phyloP scores from a whole-genome alignment of 2,797 vertebrate genomes.

The Gila robusta region DNA sequence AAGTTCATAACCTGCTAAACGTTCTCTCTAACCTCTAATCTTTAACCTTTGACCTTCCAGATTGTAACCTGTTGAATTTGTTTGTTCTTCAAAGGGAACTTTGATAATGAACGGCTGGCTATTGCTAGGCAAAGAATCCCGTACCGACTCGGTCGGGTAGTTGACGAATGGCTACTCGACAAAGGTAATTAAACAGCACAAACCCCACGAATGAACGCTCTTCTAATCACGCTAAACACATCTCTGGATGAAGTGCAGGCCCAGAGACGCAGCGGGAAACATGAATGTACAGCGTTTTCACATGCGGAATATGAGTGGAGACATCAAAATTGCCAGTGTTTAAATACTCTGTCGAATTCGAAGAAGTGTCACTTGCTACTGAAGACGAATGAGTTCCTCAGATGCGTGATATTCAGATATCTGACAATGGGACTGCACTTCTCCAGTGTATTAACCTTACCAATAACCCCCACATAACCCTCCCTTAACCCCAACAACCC shows the following conservation, averaged over 20 bases:
- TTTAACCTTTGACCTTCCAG: conserved; percentile 83
- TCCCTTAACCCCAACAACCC: conserved; percentile 77
- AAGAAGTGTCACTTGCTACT: neutral
- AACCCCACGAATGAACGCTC: conserved; percentile 85
- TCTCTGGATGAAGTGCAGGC: conserved; percentile 87
- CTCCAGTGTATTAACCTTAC: conserved; percentile 79
- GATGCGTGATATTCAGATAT: neutral
- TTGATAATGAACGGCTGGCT: conserved; percentile 99
- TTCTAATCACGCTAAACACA: conserved; percentile 81
- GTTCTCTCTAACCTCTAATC: conserved; percentile 75
- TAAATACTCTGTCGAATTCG: neutral
- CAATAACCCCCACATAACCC: conserved; percentile 89
- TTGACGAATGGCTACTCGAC: conserved; percentile 99
- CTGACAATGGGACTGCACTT: conserved; percentile 80
- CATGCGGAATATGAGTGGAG: neutral
- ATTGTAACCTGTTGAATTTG: conserved; percentile 88
- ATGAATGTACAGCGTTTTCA: too few species aligned
- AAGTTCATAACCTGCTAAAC: conserved; percentile 84
- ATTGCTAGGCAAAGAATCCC: conserved; percentile 99
- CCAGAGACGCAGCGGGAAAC: conserved; percentile 65
- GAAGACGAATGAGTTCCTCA: neutral
- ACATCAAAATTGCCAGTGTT: neutral
- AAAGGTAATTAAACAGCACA: conserved; percentile 97
- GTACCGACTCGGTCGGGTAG: conserved; percentile 98
- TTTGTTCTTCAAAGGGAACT: conserved; percentile 98